Percentiles rank a stretch among this genome's conserved stretches.
phyloP scores from a whole-genome alignment of 1,140 invertebrate genomes.

The Hypsibius dujardini region DNA sequence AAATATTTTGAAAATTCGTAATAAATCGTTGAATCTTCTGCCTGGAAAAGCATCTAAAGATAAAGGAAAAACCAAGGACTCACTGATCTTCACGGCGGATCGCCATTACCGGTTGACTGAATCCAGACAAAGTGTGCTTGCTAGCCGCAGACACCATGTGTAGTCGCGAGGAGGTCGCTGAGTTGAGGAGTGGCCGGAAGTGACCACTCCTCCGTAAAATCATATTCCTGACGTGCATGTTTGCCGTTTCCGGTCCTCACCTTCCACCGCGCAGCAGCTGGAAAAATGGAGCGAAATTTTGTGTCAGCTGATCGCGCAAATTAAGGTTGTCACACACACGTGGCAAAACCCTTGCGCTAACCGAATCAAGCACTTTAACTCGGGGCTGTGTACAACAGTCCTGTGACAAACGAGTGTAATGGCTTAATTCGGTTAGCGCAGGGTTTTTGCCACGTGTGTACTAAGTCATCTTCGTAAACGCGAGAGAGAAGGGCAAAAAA shows the following conservation, averaged over 20 bases:
- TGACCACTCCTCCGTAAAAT: not conserved
- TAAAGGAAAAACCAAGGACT: slow-evolving; percentile 34
- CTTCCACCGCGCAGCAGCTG: not conserved
- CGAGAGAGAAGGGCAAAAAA: too few relatives aligned
- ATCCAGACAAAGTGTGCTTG: not conserved
- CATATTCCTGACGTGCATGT: not conserved
- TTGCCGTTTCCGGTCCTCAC: not conserved
- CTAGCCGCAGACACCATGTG: not conserved
- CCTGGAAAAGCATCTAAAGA: not conserved
- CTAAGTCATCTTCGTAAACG: too few relatives aligned
- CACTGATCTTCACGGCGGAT: slow-evolving; percentile 71
- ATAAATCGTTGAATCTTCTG: not conserved
- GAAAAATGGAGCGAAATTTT: not conserved
- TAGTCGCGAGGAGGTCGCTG: not conserved
- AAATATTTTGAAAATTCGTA: not conserved
- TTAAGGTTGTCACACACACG: not conserved
- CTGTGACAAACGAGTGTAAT: too few relatives aligned
- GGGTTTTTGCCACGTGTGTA: too few relatives aligned
- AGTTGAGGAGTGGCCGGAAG: slow-evolving; percentile 2
- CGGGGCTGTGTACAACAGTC: not conserved
- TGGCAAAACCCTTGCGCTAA: not conserved
- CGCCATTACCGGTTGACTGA: slow-evolving; percentile 28
- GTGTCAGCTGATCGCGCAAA: too few relatives aligned
- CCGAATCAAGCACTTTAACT: not conserved
- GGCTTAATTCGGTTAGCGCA: too few relatives aligned